A percentile compares a stretch with the other conserved stretches of the same genome.
These are phyloP conservation scores for Dicentrarchus labrax DNA, from an alignment of 2,113 vertebrate species.

Conservation along the genomic window DNA sequence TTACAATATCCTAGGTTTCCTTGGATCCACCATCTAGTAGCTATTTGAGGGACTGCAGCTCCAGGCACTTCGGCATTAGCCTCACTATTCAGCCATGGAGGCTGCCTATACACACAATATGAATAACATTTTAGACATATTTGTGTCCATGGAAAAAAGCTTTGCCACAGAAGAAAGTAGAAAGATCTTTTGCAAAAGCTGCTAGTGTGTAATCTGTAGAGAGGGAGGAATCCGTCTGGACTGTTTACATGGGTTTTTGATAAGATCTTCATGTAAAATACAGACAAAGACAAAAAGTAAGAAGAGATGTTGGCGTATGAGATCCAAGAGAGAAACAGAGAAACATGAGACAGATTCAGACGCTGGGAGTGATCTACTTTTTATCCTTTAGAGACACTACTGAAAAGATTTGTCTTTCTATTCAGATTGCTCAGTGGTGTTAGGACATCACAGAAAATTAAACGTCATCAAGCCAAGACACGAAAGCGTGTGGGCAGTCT, in stretches of 20 bases:
- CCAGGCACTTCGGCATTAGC: background rate
- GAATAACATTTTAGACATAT: background rate
- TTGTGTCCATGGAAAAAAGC: background rate
- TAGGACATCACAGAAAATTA: constrained; percentile 44
- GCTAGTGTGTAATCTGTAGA: background rate
- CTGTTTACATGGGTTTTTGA: background rate
- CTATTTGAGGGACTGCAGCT: background rate
- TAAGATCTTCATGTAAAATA: background rate
- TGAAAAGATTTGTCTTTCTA: constrained; percentile 30
- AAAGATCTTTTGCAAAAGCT: background rate
- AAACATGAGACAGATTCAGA: background rate
- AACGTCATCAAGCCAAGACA: constrained; percentile 40
- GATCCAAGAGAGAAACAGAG: background rate
- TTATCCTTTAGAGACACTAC: constrained; percentile 16
- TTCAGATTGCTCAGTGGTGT: constrained; percentile 16
- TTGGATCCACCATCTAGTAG: background rate
- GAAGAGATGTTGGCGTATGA: background rate
- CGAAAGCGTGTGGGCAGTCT: background rate
- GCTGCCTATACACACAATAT: background rate
- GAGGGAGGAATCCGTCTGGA: background rate
- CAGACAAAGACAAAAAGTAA: background rate
- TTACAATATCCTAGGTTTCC: background rate
- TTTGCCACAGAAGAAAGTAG: too few relatives aligned
- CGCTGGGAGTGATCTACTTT: background rate
- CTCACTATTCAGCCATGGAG: background rate